Percentiles rank a stretch among this genome's conserved stretches.
Evolutionary conservation across 2,888 invertebrate genomes (phyloP).

Genomic region (Drosophila histrio): DNA sequence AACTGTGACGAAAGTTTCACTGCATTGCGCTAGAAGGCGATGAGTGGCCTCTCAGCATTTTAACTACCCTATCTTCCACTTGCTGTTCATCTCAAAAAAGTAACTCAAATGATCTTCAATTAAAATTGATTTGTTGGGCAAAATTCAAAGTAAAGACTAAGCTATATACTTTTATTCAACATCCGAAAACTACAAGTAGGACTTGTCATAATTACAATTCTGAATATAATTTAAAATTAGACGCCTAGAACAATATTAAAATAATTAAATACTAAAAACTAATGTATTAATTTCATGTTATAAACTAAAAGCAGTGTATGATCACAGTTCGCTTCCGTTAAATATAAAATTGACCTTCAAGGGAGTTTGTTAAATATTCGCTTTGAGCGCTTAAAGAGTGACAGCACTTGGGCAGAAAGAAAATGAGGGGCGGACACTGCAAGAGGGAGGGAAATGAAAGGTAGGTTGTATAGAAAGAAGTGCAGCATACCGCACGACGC

Average conservation of each 20-base stretch:
- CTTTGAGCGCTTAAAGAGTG: slow-evolving; percentile 52
- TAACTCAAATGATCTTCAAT: neutral
- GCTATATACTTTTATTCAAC: neutral
- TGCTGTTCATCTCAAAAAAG: neutral
- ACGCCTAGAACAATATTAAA: too few species aligned
- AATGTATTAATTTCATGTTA: neutral
- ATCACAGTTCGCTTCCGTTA: neutral
- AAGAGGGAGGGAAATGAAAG: neutral
- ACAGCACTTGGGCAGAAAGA: slow-evolving; percentile 25
- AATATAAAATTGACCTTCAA: slow-evolving; percentile 7
- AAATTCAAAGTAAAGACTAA: neutral
- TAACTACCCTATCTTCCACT: neutral
- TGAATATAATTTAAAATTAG: too few species aligned
- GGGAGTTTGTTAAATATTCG: slow-evolving; percentile 41
- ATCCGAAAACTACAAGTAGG: too few species aligned
- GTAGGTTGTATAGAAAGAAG: slow-evolving; percentile 31
- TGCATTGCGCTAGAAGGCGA: slow-evolving; percentile 53
- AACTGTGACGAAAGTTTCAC: slow-evolving; percentile 46
- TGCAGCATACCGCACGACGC: slow-evolving; percentile 66
- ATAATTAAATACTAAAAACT: neutral
- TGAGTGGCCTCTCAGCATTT: neutral
- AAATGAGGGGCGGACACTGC: too few species aligned
- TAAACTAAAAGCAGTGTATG: neutral
- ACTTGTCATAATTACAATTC: too few species aligned
- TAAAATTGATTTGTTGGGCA: neutral